A percentile compares a stretch with the other conserved stretches of the same genome.
Conservation (phyloP, 2,113 vertebrate genomes). For the Pterocles gutturalis region DNA sequence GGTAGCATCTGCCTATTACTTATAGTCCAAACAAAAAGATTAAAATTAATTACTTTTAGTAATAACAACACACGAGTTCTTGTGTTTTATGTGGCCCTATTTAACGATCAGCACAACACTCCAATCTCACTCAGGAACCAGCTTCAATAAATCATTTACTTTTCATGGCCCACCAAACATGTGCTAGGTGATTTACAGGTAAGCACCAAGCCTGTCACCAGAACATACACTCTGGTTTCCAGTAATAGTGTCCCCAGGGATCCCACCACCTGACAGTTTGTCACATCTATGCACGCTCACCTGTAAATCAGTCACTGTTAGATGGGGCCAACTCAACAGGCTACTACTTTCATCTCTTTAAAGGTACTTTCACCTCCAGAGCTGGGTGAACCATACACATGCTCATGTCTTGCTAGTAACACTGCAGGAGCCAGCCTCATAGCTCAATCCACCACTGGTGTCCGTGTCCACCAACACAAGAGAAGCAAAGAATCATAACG, state of each 20-base stretch:
- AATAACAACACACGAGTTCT: not conserved
- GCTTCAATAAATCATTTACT: not conserved
- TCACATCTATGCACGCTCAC: not conserved
- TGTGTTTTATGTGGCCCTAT: not conserved
- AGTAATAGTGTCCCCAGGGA: fast-evolving
- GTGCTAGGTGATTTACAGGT: not conserved
- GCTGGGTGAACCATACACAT: fast-evolving
- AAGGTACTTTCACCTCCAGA: not conserved
- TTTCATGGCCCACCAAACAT: not conserved
- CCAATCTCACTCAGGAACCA: not conserved
- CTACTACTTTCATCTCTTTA: not conserved
- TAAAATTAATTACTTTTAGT: not conserved
- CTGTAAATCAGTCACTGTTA: not conserved
- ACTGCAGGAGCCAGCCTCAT: fast-evolving
- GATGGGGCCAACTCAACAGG: fast-evolving
- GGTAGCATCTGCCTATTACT: not conserved
- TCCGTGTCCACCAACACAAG: fast-evolving
- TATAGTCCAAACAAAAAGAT: not conserved
- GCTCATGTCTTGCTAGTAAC: fast-evolving
- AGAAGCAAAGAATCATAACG: fast-evolving
- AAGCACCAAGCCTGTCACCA: not conserved
- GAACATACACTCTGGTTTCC: not conserved
- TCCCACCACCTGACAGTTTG: not conserved
- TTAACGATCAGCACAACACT: not conserved
- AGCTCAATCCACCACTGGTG: not conserved